Percentiles rank a stretch among this genome's conserved stretches.
These are phyloP conservation scores for Anadara kagoshimensis DNA, from an alignment of 1,140 invertebrate genomes.

Conservation along the genomic window DNA sequence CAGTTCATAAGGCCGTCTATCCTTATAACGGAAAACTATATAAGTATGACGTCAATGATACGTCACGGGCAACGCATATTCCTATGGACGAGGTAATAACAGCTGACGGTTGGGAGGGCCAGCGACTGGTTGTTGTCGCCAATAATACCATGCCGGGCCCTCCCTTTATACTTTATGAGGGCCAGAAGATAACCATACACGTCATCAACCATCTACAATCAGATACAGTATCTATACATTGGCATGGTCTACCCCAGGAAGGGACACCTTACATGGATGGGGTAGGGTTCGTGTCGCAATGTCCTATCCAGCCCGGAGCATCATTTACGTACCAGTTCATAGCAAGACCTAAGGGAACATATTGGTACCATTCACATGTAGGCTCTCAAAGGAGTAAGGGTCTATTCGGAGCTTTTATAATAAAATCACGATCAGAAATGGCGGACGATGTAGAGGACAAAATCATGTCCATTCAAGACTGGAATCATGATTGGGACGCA, in stretches of 20 bases:
- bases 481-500: constrained; percentile 57
- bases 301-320: constrained; percentile 88
- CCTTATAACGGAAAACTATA: constrained; percentile 47
- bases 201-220: constrained; percentile 87
- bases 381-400: constrained; percentile 60
- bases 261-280: constrained; percentile 92
- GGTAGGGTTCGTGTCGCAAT: constrained; percentile 91
- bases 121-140: constrained; percentile 44
- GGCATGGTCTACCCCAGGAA: constrained; percentile 88
- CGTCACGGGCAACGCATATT: constrained; percentile 22
- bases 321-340: constrained; percentile 87
- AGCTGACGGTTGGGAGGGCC: constrained; percentile 53
- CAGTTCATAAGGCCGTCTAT: constrained; percentile 32
- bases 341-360: constrained; percentile 55
- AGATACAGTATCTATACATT: constrained; percentile 88
- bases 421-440: constrained; percentile 13
- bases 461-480: constrained; percentile 56
- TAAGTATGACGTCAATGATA: constrained; percentile 41
- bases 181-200: constrained; percentile 88
- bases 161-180: constrained; percentile 83
- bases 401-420: constrained; percentile 54
- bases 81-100: constrained; percentile 49
- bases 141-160: constrained; percentile 63
- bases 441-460: constrained; percentile 24
- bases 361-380: constrained; percentile 67